phyloP scores from a whole-genome alignment of 2,888 invertebrate genomes.

The Phorcus lineatus region DNA sequence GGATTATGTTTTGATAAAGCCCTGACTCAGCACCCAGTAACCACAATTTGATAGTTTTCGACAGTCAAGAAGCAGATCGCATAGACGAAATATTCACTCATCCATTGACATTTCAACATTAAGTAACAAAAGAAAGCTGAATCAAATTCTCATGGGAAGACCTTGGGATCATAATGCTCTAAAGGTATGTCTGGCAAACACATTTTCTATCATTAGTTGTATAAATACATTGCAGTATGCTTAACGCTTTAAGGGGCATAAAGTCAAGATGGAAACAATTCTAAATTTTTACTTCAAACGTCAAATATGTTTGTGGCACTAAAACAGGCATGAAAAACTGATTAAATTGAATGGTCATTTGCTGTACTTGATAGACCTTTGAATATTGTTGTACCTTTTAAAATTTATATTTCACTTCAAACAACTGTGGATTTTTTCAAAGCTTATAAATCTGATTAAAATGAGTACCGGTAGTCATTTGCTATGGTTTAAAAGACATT shows the following conservation, averaged over 20 bases:
- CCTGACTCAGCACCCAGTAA: not conserved
- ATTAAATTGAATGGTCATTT: conserved; percentile 17
- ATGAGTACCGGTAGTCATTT: no score
- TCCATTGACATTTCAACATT: not conserved
- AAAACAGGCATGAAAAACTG: not conserved
- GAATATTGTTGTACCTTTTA: no score
- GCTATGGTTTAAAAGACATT: no score
- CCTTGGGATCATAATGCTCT: not conserved
- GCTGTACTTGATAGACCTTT: not conserved
- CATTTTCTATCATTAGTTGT: conserved; percentile 10
- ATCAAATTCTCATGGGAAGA: conserved; percentile 17
- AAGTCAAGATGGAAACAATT: not conserved
- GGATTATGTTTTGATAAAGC: no score
- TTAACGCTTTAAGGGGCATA: not conserved
- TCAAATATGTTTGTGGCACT: not conserved
- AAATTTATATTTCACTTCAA: no score
- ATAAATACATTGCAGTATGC: not conserved
- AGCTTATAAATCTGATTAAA: no score
- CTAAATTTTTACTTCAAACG: not conserved
- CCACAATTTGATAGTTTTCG: not conserved
- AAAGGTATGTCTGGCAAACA: conserved; percentile 2
- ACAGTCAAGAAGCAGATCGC: not conserved
- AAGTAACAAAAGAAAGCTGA: conserved; percentile 10
- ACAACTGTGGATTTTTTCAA: no score
- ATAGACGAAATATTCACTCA: conserved; percentile 19